Conservation (phyloP, 2,888 invertebrate species). For the Cephus runcator region DNA sequence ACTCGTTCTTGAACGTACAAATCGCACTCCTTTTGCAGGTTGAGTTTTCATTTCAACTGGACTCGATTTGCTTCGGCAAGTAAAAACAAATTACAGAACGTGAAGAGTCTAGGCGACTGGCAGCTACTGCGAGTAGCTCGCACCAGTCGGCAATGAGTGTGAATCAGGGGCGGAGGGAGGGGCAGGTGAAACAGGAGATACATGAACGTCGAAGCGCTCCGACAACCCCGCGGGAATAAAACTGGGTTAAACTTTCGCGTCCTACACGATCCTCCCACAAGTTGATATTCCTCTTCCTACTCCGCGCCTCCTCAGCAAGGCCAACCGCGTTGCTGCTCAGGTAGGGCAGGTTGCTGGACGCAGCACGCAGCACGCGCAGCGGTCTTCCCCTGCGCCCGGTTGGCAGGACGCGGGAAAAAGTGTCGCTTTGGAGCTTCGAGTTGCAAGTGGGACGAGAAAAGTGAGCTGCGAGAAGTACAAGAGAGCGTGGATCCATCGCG, state of each 20-base stretch:
- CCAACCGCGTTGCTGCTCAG: neutral
- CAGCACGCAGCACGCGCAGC: neutral
- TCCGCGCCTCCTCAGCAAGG: neutral
- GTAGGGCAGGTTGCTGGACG: neutral
- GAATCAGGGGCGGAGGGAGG: too few relatives aligned
- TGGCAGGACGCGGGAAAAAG: neutral
- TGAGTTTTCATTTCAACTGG: neutral
- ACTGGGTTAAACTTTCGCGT: neutral
- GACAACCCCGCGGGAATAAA: neutral
- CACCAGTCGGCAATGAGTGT: neutral
- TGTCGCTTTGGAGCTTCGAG: neutral
- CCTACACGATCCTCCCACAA: neutral
- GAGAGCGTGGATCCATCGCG: slow-evolving; percentile 21
- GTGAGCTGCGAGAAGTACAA: slow-evolving; percentile 9
- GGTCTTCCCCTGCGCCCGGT: neutral
- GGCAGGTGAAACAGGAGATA: neutral
- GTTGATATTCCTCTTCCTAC: neutral
- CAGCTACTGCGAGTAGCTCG: neutral
- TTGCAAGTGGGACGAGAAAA: neutral
- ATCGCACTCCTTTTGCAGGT: neutral
- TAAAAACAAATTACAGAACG: neutral
- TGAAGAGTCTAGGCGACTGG: neutral
- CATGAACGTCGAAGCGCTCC: neutral
- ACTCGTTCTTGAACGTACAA: neutral
- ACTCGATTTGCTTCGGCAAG: too few relatives aligned